Conservation (phyloP, 2,888 invertebrate species). For the Glaucopsyche alexis region DNA sequence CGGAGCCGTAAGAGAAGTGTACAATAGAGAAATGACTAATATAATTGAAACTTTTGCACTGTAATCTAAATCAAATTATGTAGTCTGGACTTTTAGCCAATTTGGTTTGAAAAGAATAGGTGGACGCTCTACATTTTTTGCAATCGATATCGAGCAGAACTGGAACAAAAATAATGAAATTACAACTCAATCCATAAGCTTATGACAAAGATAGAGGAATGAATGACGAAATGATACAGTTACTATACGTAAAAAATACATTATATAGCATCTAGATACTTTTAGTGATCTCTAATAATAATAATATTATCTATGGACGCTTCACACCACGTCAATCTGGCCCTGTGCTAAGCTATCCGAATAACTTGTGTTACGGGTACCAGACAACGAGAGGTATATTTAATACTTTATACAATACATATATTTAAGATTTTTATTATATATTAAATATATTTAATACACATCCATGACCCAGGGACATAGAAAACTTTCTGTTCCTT, state of each 20-base stretch:
- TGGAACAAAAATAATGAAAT: constrained; percentile 25
- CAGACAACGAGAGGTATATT: no score
- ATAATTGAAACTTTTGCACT: constrained; percentile 61
- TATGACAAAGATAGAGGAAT: constrained; percentile 4
- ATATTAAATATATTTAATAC: no score
- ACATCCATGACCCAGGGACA: no score
- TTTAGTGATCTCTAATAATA: no score
- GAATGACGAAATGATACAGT: neutral
- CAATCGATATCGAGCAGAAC: neutral
- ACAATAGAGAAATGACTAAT: constrained; percentile 62
- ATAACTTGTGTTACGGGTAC: no score
- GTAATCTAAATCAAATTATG: constrained; percentile 67
- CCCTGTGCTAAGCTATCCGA: no score
- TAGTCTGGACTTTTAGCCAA: constrained; percentile 53
- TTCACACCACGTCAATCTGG: no score
- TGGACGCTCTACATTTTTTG: constrained; percentile 18
- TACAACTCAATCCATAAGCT: constrained; percentile 8
- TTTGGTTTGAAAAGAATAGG: constrained; percentile 42
- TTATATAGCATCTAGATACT: no score
- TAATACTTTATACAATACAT: no score
- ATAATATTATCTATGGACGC: no score
- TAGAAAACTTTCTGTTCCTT: no score
- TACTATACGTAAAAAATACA: neutral
- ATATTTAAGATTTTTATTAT: no score
- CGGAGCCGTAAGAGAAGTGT: constrained; percentile 50